A percentile compares a stretch with the other conserved stretches of the same genome.
phyloP scores from a whole-genome alignment of 2,113 vertebrate species.

The Cranoglanis bouderius region DNA sequence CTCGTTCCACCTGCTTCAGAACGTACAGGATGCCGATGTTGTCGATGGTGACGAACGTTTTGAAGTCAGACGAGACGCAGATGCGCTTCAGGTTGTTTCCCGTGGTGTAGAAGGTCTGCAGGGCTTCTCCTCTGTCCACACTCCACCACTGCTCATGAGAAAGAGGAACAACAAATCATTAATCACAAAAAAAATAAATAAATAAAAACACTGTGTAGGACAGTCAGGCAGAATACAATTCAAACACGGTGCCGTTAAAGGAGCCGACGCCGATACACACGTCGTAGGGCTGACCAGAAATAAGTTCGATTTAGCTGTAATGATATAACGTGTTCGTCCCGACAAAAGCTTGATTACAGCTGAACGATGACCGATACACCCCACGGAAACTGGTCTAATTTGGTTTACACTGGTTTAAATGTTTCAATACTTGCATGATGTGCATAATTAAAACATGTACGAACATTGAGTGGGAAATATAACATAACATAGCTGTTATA shows the following conservation, averaged over 20 bases:
- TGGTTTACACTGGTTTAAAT: neutral
- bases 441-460: neutral
- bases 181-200: neutral
- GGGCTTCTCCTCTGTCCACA: conserved; percentile 80
- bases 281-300: neutral
- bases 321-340: neutral
- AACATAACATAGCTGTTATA: neutral
- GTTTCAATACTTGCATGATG: neutral
- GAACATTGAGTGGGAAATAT: neutral
- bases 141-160: conserved; percentile 87
- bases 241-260: neutral
- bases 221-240: neutral
- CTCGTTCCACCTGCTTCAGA: conserved; percentile 74
- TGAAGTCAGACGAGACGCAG: conserved; percentile 85
- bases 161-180: neutral
- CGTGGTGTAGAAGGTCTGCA: conserved; percentile 91
- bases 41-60: conserved; percentile 90
- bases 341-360: neutral
- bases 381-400: neutral
- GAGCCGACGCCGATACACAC: neutral
- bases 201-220: neutral
- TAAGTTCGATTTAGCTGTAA: neutral
- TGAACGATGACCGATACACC: neutral
- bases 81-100: conserved; percentile 89
- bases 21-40: conserved; percentile 93